Evolutionary conservation across 2,797 vertebrate genomes (phyloP), one percentile per base, ranked within the genome.

Genomic region (Manis crassicaudata): DNA sequence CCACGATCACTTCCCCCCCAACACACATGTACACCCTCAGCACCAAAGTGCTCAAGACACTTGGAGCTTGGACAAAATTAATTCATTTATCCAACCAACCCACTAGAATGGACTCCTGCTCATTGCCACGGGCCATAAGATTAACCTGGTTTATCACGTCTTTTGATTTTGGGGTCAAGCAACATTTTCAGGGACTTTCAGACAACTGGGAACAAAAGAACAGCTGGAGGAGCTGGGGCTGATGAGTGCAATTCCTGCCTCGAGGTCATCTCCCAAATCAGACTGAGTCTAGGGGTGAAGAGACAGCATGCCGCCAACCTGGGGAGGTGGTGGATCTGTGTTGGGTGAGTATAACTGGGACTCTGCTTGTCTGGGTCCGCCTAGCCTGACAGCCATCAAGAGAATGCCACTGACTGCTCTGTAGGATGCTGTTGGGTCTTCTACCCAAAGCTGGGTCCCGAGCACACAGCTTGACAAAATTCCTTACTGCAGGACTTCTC

Each of bases 51-150:
- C 77, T 63, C n/a, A 25, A 93, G 92, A 93, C 32, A 10, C 40
- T 85, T 16, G 77, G 62, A 29, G 10, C 35, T 56, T 62, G 35
- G 73, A 60, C 85, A 76, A 94, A 97, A 96, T 96, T 80, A 96
- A 95, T 90, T 96, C 95, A 83, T 93, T 96, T 86, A 87, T 97
- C 79, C 93, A 85, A 56, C 54, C 81, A 79, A 7, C 75, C 88
- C 54, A 0, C 54, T 4, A 32, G 70, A 56, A 73, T 75, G 70
- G 70, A 7, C 1, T 11, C 56, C 65, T 13, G 50, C 8, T 23
- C 16, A 1, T 46, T 29, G 17, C 50, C 67, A 17, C 0, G 0
- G 62, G 77, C 88, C 93, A 32, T 10, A 21, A 84, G 80, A 92
- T 95, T 86, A 94, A 76, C 88, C 95, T 63, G 86, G 68, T 62